phyloP scores from a whole-genome alignment of 2,113 vertebrate genomes.

The Pelvicachromis taeniatus region DNA sequence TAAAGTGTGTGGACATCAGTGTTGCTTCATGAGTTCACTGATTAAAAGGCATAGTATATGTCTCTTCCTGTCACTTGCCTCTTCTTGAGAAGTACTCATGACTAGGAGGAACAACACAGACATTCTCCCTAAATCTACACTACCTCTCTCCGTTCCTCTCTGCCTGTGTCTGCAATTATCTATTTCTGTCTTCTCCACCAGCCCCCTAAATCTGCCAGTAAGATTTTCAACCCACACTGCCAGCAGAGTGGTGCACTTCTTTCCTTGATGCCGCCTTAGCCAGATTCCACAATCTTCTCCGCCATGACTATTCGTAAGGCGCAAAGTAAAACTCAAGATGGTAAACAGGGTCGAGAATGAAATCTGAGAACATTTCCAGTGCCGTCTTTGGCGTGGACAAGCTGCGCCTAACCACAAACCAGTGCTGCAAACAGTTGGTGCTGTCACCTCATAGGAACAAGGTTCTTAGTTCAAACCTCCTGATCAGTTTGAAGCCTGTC shows the following conservation, averaged over 20 bases:
- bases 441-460: background rate
- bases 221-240: constrained; percentile 60
- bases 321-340: constrained; percentile 16
- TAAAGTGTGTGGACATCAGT: constrained; percentile 2
- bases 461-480: background rate
- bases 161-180: constrained; percentile 56
- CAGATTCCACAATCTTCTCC: constrained; percentile 17
- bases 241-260: constrained; percentile 28
- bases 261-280: constrained; percentile 21
- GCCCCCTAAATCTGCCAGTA: constrained; percentile 48
- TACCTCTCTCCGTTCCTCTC: constrained; percentile 23
- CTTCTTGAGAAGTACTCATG: constrained; percentile 25
- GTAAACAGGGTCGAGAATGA: constrained; percentile 23
- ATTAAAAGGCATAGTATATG: constrained; percentile 42
- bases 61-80: constrained; percentile 19
- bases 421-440: background rate
- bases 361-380: constrained; percentile 1
- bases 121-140: constrained; percentile 39
- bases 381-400: background rate
- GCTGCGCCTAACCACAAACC: constrained; percentile 1
- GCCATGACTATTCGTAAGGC: constrained; percentile 8
- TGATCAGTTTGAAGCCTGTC: background rate
- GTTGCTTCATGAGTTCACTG: constrained; percentile 28
- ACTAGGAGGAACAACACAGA: constrained; percentile 18
- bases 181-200: constrained; percentile 55